Evolutionary conservation across 2,888 invertebrate genomes (phyloP).

Genomic region (Glaucopsyche alexis): DNA sequence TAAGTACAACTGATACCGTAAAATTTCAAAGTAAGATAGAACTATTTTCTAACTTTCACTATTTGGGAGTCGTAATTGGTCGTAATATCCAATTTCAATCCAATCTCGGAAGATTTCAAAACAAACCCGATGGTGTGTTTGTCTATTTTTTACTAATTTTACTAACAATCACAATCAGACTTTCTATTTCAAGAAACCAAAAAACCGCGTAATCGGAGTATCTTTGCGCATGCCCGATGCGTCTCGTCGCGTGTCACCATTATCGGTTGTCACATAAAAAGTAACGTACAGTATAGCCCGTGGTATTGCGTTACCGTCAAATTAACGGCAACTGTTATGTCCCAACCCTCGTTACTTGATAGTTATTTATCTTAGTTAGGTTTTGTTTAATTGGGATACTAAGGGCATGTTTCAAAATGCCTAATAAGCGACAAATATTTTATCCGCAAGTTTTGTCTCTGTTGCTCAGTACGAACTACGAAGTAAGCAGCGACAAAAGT

Average conservation of each 20-base stretch:
- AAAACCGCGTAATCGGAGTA: background rate
- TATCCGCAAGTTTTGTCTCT: too few relatives aligned
- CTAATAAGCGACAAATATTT: too few relatives aligned
- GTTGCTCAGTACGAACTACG: too few relatives aligned
- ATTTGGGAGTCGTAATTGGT: too few relatives aligned
- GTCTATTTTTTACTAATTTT: background rate
- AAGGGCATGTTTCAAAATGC: background rate
- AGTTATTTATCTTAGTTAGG: background rate
- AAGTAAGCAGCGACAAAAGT: too few relatives aligned
- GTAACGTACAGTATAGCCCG: background rate
- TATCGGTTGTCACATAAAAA: slow-evolving; percentile 1
- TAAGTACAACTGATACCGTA: too few relatives aligned
- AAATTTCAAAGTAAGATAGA: too few relatives aligned
- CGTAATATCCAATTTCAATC: too few relatives aligned
- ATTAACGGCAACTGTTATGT: background rate
- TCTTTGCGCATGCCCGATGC: background rate
- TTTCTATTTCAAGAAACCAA: background rate
- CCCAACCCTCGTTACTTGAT: background rate
- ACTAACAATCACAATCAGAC: background rate
- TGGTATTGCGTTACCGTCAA: slow-evolving; percentile 1
- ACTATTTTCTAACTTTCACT: too few relatives aligned
- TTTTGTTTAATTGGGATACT: background rate
- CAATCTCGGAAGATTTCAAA: too few relatives aligned
- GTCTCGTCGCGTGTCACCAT: background rate
- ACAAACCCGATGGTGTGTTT: background rate